Base-by-base conservation (phyloP, 2,797 vertebrate genomes). In the Macropodus opercularis region DNA sequence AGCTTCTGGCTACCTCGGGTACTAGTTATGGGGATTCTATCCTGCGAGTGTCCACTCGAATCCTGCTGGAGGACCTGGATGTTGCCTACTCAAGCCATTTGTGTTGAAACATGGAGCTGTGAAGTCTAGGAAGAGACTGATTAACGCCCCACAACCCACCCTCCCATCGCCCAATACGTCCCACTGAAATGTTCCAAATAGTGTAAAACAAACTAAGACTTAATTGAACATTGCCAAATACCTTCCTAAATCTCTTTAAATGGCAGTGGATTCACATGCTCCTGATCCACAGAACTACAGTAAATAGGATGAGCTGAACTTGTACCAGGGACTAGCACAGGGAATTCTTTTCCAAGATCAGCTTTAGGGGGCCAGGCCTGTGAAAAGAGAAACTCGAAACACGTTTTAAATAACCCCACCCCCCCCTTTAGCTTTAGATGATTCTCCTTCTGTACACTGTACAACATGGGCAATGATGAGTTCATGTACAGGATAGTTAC, bases 101-200 rank as follows among this genome's bases (percentile, higher is more conserved):
- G 71, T 58, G 64, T 46, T 49, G 77, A 48, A 89, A 83, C 78
- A 58, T 49, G 53, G 88, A 90, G 91, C 93, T 94, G 93, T 86
- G 76, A 91, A 92, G 78, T 91, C 92, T 93, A 88, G 90, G 87
- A 89, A 92, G 73, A 93, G 72, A 93, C 89, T 74, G 75, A 85
- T 93, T 93, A 93, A 91, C 76, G 56, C 34, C 83, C 79, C 81
- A 76, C 72, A 86, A 6, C 81, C 87, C 85, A 26, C 75, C 69
- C 83, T 24, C 75, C 63, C 53, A 15, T 22, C 35, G 58, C 65
- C 77, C 60, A 47, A 50, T 40, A 49, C 13, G 52, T 29, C 72
- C 75, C 47, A 49, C 40, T 72, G 79, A 66, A 24, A 77, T 2
- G n/a, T 43, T 8, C 23, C 39, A 77, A 71, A 58, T 39, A 3